Percentiles rank a stretch among this genome's conserved stretches.
Evolutionary conservation across 2,113 vertebrate species (phyloP).

Genomic region (Dasyprocta punctata): DNA sequence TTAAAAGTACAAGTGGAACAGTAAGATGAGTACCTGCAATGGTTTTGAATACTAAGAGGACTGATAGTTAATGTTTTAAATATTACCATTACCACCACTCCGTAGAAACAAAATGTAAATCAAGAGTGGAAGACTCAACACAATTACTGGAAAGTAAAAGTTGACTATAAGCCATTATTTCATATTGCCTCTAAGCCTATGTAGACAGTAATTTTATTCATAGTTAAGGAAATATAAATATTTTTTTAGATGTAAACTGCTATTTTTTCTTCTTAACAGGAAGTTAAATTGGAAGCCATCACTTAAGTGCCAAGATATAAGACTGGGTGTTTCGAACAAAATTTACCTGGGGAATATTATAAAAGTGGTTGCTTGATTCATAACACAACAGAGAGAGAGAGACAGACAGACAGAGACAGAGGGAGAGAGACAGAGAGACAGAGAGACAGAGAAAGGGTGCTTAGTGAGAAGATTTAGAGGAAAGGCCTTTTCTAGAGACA

Average conservation of each 20-base stretch:
- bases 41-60: background rate
- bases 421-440: background rate
- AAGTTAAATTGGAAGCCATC: background rate
- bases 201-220: background rate
- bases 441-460: no score
- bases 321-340: background rate
- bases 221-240: background rate
- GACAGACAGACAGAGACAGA: no score
- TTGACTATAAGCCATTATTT: background rate
- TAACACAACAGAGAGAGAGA: no score
- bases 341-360: background rate
- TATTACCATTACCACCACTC: background rate
- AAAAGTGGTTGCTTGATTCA: background rate
- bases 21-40: background rate
- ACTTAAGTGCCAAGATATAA: background rate
- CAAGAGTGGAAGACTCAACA: background rate
- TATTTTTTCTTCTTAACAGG: background rate
- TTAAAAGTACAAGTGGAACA: conserved; percentile 43
- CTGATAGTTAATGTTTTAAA: conserved; percentile 43
- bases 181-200: background rate
- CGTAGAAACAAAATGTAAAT: background rate
- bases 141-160: conserved; percentile 29
- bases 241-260: background rate
- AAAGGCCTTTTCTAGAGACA: background rate
- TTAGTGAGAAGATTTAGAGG: background rate